Conservation (phyloP, 2,113 vertebrate species). For the Phasianus colchicus region DNA sequence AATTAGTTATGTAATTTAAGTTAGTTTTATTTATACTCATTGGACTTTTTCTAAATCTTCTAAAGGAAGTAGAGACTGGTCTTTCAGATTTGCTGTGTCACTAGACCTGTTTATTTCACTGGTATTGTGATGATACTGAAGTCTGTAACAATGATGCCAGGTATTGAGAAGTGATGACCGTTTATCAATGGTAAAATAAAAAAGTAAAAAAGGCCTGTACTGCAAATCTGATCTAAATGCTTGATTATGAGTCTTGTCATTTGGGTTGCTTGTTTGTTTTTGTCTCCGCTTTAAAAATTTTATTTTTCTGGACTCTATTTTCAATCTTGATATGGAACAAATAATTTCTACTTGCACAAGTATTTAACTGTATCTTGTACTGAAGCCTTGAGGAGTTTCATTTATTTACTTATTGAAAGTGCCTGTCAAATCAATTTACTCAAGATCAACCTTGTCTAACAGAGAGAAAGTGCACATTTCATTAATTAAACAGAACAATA, state of each 20-base stretch:
- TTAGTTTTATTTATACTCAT: neutral
- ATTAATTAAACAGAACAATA: neutral
- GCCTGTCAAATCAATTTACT: neutral
- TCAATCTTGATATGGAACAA: neutral
- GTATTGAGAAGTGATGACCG: neutral
- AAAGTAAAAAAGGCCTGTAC: neutral
- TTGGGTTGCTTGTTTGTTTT: neutral
- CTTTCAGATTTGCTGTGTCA: neutral
- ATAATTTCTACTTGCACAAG: neutral
- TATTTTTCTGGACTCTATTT: neutral
- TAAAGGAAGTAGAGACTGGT: neutral
- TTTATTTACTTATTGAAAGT: neutral
- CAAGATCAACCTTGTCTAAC: neutral
- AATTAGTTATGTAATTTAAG: neutral
- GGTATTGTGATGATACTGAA: neutral
- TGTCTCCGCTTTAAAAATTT: neutral
- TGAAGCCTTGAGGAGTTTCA: neutral
- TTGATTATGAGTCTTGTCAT: neutral
- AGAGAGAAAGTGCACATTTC: neutral
- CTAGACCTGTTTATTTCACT: neutral
- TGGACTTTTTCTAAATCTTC: neutral
- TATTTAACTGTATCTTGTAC: neutral
- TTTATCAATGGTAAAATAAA: neutral
- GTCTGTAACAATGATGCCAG: neutral
- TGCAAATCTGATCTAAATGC: neutral